Percentiles rank a stretch among this genome's conserved stretches.
Evolutionary conservation across 2,113 vertebrate species (phyloP).

Genomic region (Otis tarda): DNA sequence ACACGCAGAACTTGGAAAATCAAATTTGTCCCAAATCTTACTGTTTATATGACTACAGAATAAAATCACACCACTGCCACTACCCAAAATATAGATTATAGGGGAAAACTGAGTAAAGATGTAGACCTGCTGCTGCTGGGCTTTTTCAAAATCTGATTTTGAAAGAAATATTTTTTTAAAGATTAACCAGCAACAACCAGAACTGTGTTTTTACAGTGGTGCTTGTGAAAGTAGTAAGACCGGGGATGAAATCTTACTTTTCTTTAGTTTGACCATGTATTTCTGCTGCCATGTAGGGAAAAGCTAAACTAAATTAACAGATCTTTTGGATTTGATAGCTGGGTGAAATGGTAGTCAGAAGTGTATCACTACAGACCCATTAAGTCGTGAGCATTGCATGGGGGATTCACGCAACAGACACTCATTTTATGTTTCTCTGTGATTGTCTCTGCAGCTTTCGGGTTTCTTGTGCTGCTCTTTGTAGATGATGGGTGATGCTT

Average conservation of each 20-base stretch:
- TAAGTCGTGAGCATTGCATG: neutral
- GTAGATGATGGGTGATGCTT: neutral
- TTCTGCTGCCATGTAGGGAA: neutral
- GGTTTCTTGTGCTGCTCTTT: neutral
- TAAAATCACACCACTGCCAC: neutral
- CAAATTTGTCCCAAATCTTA: neutral
- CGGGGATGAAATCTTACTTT: neutral
- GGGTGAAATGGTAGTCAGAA: neutral
- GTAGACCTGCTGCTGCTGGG: neutral
- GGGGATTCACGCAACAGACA: neutral
- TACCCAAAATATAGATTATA: neutral
- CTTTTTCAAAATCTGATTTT: neutral
- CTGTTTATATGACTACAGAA: neutral
- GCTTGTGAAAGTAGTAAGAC: neutral
- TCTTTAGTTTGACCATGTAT: neutral
- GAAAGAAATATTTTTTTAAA: neutral
- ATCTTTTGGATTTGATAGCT: neutral
- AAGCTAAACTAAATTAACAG: neutral
- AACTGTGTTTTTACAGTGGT: neutral
- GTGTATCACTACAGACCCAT: neutral
- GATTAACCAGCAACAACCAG: neutral
- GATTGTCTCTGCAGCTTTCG: neutral
- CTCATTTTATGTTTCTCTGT: neutral
- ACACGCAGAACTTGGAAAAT: neutral
- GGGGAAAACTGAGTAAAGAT: neutral